A percentile compares a stretch with the other conserved stretches of the same genome.
Conservation (phyloP, 1,140 invertebrate genomes). For the Meloidogyne hapla region DNA sequence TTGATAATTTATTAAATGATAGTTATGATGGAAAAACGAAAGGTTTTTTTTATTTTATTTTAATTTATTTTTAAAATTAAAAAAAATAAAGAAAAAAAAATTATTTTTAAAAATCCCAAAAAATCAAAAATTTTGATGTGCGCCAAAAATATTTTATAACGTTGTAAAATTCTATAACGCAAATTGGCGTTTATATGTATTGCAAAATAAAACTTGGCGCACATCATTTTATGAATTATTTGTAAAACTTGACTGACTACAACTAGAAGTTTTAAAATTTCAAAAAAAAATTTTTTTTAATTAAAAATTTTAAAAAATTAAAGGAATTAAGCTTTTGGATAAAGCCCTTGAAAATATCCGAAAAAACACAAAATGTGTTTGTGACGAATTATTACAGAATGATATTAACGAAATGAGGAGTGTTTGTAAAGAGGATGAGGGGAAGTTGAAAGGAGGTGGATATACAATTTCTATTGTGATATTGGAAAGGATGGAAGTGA, state of each 20-base stretch:
- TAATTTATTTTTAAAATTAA: no score
- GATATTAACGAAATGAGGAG: background rate
- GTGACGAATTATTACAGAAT: background rate
- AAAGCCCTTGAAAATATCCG: background rate
- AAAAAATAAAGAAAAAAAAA: no score
- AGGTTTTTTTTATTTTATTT: no score
- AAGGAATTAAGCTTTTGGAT: background rate
- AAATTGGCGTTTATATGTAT: no score
- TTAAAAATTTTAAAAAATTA: background rate
- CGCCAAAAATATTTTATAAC: no score
- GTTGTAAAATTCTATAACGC: no score
- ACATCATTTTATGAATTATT: background rate
- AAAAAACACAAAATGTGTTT: constrained; percentile 16
- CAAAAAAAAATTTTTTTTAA: background rate
- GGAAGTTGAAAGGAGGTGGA: background rate
- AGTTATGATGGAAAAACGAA: background rate
- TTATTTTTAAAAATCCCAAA: no score
- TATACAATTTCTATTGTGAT: constrained; percentile 9
- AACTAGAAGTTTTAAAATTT: background rate
- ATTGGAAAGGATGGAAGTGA: constrained; percentile 11
- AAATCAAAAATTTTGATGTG: no score
- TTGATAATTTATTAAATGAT: constrained; percentile 14
- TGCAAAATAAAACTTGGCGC: no score
- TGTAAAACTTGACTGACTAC: no score
- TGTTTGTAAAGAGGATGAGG: background rate